Conservation (phyloP, 2,888 invertebrate genomes). For the Ichneumon xanthorius region DNA sequence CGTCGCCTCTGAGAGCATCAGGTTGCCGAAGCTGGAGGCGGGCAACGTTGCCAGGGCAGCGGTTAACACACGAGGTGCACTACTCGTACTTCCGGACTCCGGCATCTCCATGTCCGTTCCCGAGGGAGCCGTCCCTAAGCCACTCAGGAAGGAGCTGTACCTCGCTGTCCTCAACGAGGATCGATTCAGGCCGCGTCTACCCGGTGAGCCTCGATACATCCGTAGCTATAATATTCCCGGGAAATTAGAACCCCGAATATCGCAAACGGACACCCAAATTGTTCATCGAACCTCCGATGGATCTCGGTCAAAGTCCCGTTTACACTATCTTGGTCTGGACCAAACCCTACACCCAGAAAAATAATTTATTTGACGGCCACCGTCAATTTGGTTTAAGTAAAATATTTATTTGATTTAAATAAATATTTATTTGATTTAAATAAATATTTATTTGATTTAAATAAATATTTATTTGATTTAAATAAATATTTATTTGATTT, state of each 20-base stretch:
- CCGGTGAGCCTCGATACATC: conserved; percentile 84
- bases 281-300: background rate
- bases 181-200: conserved; percentile 94
- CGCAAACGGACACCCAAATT: background rate
- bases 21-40: conserved; percentile 86
- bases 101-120: conserved; percentile 95
- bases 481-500: too few species aligned
- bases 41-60: conserved; percentile 82
- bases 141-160: conserved; percentile 94
- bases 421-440: too few species aligned
- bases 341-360: too few species aligned
- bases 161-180: conserved; percentile 97
- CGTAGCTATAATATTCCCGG: background rate
- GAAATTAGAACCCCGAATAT: background rate
- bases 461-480: too few species aligned
- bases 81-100: conserved; percentile 88
- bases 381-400: too few species aligned
- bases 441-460: too few species aligned
- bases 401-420: too few species aligned
- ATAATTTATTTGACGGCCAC: too few species aligned
- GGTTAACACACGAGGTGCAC: conserved; percentile 82
- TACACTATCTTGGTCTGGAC: too few species aligned
- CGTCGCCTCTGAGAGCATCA: conserved; percentile 91
- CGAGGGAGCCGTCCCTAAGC: conserved; percentile 93
- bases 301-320: too few species aligned